Conservation (phyloP, 2,888 invertebrate species). For the Chloromyia formosa region DNA sequence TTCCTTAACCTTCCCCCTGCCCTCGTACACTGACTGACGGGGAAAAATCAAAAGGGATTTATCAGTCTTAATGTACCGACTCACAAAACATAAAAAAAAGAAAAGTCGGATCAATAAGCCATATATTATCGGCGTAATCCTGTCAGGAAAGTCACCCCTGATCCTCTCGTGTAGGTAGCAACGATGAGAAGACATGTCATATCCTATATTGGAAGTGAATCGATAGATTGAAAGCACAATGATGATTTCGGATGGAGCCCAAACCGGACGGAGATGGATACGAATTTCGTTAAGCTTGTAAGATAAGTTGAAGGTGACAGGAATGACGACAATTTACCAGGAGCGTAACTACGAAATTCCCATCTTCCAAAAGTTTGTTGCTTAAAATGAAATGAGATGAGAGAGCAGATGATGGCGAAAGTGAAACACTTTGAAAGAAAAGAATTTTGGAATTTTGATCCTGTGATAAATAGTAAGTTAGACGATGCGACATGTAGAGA, state of each 20-base stretch:
- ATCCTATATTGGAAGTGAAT: background rate
- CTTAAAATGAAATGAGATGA: no score
- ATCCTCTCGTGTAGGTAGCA: background rate
- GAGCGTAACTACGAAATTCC: no score
- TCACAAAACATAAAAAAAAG: background rate
- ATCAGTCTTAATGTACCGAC: slow-evolving; percentile 1
- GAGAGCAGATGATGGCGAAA: no score
- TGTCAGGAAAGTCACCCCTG: background rate
- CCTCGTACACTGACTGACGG: background rate
- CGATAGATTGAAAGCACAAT: background rate
- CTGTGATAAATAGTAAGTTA: no score
- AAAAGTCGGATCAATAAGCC: background rate
- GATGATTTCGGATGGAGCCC: background rate
- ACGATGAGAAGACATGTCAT: background rate
- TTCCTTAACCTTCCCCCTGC: background rate
- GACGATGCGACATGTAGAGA: no score
- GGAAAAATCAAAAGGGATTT: background rate
- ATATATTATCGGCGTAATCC: slow-evolving; percentile 1
- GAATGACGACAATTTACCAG: no score
- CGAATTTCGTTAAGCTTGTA: no score
- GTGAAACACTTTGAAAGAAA: no score
- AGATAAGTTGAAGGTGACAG: no score
- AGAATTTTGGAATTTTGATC: no score
- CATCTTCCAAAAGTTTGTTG: no score
- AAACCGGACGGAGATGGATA: background rate